Base-by-base conservation (phyloP, 1,140 invertebrate species). In the Drosophila arawakana region DNA sequence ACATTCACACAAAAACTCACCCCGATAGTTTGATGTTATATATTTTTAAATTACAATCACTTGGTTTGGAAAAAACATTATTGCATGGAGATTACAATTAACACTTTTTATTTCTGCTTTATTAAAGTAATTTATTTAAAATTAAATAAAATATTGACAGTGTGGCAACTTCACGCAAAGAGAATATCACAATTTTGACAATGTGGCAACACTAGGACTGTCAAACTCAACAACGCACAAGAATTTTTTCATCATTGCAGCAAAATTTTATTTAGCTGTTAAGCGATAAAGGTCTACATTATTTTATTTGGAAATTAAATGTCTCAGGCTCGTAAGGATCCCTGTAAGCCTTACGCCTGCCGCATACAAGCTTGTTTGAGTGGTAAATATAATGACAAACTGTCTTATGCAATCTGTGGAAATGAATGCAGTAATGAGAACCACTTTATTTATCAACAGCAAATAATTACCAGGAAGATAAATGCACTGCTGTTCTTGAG, bases 301-400 rank as follows among this genome's bases (percentile, higher is more conserved):
- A 37, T 54, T 82, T 59, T 55, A 47, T 47, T 30, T 30, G 6
- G 25, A 30, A 8, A 35, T 18, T 81, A 75, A 58, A 91, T 91
- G 90, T 79, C 85, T 73, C 61, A 69, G 10, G 71, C 57, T 39
- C 43, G 78, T 52, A 94, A 93, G 80, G 96, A 97, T 93, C 96
- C 96, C 8, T 97, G 96, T 90, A 97, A 97, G 93, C 91, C 90
- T 86, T 94, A 94, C 78, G 96, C 96, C 50, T 97, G 96, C 92
- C 94, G 94, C 78, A 95, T 97, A 79, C 96, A 97, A 93, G 94
- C 93, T 81, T 97, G 96, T 91, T 94, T 97, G 71, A 93, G 94
- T 93, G 95, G 96, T 97, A 93, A 94, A 92, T 59, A 43, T n/a
- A 1, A 0, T 9, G 0, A 37, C 2, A 9, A 9, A 25, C 9